Evolutionary conservation across 2,797 vertebrate species (phyloP), one percentile per base, ranked within the genome.

Genomic region (Fratercula arctica): DNA sequence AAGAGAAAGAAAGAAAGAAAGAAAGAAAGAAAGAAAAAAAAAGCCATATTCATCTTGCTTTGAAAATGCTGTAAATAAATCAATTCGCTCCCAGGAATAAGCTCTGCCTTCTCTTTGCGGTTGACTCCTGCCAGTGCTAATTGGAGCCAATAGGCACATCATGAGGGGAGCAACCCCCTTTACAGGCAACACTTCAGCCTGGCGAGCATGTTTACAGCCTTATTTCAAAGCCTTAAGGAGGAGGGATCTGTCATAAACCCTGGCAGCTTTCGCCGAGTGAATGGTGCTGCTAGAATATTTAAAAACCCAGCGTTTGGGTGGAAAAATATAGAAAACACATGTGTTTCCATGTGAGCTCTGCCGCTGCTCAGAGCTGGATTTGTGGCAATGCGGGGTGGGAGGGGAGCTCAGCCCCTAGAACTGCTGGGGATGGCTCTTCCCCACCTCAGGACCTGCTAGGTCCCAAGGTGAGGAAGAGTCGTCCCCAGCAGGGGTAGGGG

Each of bases 261-360:
- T 89, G 96, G 97, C 96, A 96, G 97, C 93, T 97, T 96, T 97
- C 6, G 24, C 95, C 43, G 72, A 86, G 79, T 39, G 69, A 97
- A 90, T 63, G 33, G 93, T 69, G 96, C 94, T 96, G 89, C 97
- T 95, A 74, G 94, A 96, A 97, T 94, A 94, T 96, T 97, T 97
- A 96, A 97, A 96, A 85, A 83, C 83, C 53, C 56, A 4, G 78
- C 11, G 6, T 96, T 97, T 95, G 95, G 89, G 94, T 75, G 80
- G 93, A 94, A 78, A 89, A 69, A 89, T 97, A 98, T 98, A 95
- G 97, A 97, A 98, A 98, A 97, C 98, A 97, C 64, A 94, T 98
- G 98, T 97, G 89, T 96, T 97, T 95, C 97, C 96, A 97, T 95
- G 95, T 0, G 26, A 95, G 61, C 77, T 75, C 80, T 92, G 80